Conservation (phyloP, 2,888 invertebrate species). For the Ariolimax columbianus region DNA sequence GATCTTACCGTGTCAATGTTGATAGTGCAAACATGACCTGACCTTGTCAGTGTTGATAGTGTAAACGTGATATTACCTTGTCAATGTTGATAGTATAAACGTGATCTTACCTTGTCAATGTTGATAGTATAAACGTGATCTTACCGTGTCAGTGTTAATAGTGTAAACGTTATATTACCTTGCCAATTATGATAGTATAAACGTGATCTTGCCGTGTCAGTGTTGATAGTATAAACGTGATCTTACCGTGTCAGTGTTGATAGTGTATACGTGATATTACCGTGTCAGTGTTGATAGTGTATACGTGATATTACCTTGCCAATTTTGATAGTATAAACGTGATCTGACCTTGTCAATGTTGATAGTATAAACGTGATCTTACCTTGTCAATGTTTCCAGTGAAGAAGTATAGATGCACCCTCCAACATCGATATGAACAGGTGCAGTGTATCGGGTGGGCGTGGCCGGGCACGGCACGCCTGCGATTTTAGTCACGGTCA, state of each 20-base stretch:
- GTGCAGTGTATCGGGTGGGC: constrained; percentile 94
- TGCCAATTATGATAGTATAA: too few relatives aligned
- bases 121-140: too few relatives aligned
- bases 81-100: too few relatives aligned
- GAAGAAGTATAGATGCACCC: constrained; percentile 98
- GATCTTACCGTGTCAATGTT: too few relatives aligned
- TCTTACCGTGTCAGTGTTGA: not conserved
- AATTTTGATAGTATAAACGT: not conserved
- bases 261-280: not conserved
- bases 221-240: not conserved
- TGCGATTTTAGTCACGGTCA: constrained; percentile 83
- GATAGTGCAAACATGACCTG: too few relatives aligned
- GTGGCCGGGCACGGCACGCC: constrained; percentile 96
- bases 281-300: not conserved
- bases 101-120: too few relatives aligned
- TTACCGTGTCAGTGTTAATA: too few relatives aligned
- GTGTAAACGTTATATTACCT: too few relatives aligned
- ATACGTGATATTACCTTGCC: not conserved
- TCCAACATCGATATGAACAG: constrained; percentile 98
- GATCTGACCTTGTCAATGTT: not conserved
- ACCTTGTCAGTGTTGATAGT: too few relatives aligned
- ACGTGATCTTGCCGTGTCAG: not conserved
- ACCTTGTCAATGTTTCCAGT: constrained; percentile 95
- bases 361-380: constrained; percentile 78
- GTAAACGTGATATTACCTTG: too few relatives aligned